Base-by-base conservation (phyloP, 2,888 invertebrate genomes). In the Meteorus cinctellus region DNA sequence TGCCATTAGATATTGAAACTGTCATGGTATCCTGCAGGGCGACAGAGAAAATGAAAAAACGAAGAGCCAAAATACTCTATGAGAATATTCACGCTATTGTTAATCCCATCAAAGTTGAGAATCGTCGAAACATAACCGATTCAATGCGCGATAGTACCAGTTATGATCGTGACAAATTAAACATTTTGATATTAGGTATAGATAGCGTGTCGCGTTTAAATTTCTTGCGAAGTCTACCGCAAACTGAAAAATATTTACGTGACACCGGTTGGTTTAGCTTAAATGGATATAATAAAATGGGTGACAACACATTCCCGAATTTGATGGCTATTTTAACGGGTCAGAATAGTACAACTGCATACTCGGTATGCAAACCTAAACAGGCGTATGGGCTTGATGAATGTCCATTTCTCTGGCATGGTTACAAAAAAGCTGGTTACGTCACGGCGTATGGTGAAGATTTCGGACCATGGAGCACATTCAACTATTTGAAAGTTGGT, bases 231-330 rank as follows among this genome's bases (percentile, higher is more conserved):
- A 93, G 95, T 10, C 94, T 97, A 93, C 94, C 94, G 0, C 91
- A 92, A 84, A 96, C 96, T 0, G 91, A 92, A 1, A 90, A 91
- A 19, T 94, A 93, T 86, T 90, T 97, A 48, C 90, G 92, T 65
- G 91, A 93, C 27, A 93, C 93, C 75, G 93, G 92, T 75, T 96
- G 95, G 92, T 90, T 95, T 62, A 93, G 93, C 77, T 91, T 95
- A 87, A 92, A 93, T 81, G 97, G 95, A 1, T 96, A 96, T 88
- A 92, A 92, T 80, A 92, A 96, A 92, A 92, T 96, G 78, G 96
- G 94, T 8, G 97, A 97, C 85, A 97, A 97, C 84, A 97, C 97
- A 0, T 96, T 95, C 85, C 96, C 97, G 0, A 98, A 98, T 89
- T 89, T 98, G 69, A 94, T 97, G 92, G 96, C 97, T 0, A 91